A percentile compares a stretch with the other conserved stretches of the same genome.
These are phyloP conservation scores for Psylliodes chrysocephalus DNA, from an alignment of 2,888 invertebrate genomes.

Conservation along the genomic window DNA sequence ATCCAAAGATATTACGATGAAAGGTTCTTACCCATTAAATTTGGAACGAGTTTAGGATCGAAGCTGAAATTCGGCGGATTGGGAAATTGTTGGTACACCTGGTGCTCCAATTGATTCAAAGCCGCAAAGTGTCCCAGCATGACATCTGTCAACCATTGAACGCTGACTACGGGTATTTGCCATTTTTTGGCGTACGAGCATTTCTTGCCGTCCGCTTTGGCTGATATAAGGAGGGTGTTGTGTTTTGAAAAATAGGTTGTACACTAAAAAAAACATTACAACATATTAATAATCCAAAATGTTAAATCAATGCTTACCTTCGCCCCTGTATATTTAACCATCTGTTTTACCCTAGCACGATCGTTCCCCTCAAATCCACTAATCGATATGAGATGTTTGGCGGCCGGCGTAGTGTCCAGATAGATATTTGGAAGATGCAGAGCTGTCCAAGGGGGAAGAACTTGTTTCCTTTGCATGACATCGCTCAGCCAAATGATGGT, in stretches of 20 bases:
- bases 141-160: constrained; percentile 93
- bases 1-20: no score
- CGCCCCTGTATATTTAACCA: constrained; percentile 88
- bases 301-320: no score
- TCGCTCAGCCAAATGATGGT: constrained; percentile 93
- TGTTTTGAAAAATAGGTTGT: constrained; percentile 82
- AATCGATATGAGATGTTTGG: constrained; percentile 82
- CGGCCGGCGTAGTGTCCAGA: constrained; percentile 75
- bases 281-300: constrained; percentile 56
- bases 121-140: constrained; percentile 88
- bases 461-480: constrained; percentile 84
- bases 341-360: constrained; percentile 80
- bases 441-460: constrained; percentile 93
- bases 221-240: constrained; percentile 81
- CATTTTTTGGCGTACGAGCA: constrained; percentile 91
- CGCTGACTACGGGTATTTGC: constrained; percentile 91
- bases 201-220: constrained; percentile 88
- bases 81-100: constrained; percentile 89
- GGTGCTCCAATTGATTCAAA: constrained; percentile 81
- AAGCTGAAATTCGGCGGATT: constrained; percentile 80
- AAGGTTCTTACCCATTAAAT: constrained; percentile 89
- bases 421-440: constrained; percentile 83
- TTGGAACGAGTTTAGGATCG: constrained; percentile 86
- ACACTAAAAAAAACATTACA: constrained; percentile 61
- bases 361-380: constrained; percentile 94